Percentiles rank a stretch among this genome's conserved stretches.
phyloP scores from a whole-genome alignment of 2,888 invertebrate genomes.

The Sarcophaga subvicina region DNA sequence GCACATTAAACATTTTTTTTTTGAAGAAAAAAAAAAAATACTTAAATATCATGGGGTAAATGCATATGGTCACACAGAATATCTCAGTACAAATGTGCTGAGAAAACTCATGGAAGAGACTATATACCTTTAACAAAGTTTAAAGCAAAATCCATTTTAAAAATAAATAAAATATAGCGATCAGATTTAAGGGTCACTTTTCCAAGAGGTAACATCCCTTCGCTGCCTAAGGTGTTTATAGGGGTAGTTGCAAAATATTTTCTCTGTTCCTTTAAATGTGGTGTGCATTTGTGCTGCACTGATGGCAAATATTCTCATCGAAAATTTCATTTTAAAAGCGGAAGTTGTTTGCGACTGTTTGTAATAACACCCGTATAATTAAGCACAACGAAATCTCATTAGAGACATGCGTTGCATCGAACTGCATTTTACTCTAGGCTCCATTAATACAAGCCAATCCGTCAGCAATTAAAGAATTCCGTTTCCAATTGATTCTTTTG shows the following conservation, averaged over 20 bases:
- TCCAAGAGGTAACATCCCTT: conserved; percentile 60
- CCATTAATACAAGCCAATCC: conserved; percentile 3
- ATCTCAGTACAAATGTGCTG: not conserved
- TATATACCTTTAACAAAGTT: not conserved
- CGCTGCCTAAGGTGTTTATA: conserved; percentile 12
- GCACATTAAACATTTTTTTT: conserved; percentile 37
- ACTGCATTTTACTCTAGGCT: not conserved
- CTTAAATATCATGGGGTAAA: not conserved
- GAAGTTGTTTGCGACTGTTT: conserved; percentile 61
- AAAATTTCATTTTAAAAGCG: conserved; percentile 29
- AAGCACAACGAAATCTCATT: conserved; percentile 67
- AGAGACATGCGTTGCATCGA: conserved; percentile 49
- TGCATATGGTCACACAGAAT: not conserved
- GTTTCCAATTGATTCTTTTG: conserved; percentile 44
- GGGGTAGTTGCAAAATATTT: conserved; percentile 46
- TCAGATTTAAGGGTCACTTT: conserved; percentile 48
- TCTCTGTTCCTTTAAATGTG: not conserved
- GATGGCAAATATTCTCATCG: conserved; percentile 57
- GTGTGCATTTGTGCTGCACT: conserved; percentile 50
- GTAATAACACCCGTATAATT: conserved; percentile 69
- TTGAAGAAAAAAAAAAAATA: conserved; percentile 1
- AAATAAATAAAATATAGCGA: not conserved
- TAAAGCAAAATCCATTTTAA: not conserved
- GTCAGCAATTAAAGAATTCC: conserved; percentile 14
- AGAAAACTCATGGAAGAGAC: not conserved